Conservation (phyloP, 2,113 vertebrate genomes). For the Leptosomus discolor region DNA sequence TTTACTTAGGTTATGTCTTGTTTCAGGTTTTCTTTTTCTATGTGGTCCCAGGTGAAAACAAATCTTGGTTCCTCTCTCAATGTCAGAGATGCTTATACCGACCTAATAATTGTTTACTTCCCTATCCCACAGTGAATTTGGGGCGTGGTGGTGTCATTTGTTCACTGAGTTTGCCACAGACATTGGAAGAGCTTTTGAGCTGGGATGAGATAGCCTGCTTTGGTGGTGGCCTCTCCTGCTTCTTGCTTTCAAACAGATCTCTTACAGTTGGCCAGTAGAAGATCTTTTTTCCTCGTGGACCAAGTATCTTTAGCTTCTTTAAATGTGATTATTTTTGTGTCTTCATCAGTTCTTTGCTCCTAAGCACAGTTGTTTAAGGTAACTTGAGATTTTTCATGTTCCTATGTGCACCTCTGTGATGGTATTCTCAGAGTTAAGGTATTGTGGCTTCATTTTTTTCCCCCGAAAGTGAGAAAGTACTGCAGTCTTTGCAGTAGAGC, state of each 20-base stretch:
- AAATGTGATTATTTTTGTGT: background rate
- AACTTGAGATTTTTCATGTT: background rate
- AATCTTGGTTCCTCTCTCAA: background rate
- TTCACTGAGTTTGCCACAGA: background rate
- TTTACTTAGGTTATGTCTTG: background rate
- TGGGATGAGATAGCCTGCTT: background rate
- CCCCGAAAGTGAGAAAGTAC: background rate
- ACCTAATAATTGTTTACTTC: background rate
- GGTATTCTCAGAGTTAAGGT: background rate
- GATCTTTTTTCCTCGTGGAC: background rate
- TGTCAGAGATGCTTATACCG: background rate
- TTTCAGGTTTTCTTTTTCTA: background rate
- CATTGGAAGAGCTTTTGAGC: background rate
- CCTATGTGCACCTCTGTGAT: background rate
- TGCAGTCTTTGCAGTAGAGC: background rate
- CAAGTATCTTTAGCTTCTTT: background rate
- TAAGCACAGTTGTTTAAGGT: background rate
- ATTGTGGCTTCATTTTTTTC: background rate
- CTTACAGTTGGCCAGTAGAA: background rate
- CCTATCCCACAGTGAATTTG: background rate
- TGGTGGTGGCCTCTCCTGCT: background rate
- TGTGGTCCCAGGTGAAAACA: background rate
- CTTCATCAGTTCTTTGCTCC: background rate
- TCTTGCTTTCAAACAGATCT: background rate
- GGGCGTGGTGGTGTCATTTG: background rate